These are phyloP conservation scores for Apis mellifera DNA, from an alignment of 1,140 invertebrate genomes.

Conservation along the genomic window DNA sequence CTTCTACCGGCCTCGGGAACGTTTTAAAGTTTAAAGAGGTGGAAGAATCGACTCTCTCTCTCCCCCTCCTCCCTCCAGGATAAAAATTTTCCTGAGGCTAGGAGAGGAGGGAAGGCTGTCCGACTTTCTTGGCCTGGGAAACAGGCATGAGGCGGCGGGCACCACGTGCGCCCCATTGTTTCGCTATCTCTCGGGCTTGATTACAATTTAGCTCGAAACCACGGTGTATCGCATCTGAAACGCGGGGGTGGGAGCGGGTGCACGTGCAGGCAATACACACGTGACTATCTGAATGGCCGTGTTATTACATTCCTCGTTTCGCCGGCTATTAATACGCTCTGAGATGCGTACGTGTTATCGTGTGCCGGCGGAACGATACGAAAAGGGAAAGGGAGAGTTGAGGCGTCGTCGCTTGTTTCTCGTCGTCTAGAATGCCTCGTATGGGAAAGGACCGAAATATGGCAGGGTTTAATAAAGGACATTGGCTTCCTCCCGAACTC, in stretches of 20 bases:
- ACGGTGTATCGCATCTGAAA: background rate
- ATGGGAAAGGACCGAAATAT: constrained; percentile 32
- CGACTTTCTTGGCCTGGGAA: no score
- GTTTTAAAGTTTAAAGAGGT: constrained; percentile 1
- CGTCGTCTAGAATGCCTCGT: constrained; percentile 12
- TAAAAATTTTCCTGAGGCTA: no score
- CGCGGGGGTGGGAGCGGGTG: no score
- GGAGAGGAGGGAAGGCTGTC: no score
- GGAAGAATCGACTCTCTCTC: no score
- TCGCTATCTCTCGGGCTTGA: background rate
- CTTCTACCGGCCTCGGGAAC: background rate
- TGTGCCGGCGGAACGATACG: background rate
- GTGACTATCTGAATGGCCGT: constrained; percentile 9
- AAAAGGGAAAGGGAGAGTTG: background rate
- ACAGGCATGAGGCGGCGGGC: no score
- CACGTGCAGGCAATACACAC: background rate
- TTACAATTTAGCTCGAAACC: background rate
- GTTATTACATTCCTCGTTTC: constrained; percentile 36
- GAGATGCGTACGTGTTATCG: constrained; percentile 24
- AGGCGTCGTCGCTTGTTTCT: background rate
- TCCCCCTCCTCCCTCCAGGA: no score
- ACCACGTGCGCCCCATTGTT: background rate
- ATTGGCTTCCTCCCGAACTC: background rate
- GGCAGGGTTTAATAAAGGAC: constrained; percentile 45
- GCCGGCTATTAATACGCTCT: constrained; percentile 14